Base-by-base conservation (phyloP, 2,888 invertebrate species). In the Dione juno region DNA sequence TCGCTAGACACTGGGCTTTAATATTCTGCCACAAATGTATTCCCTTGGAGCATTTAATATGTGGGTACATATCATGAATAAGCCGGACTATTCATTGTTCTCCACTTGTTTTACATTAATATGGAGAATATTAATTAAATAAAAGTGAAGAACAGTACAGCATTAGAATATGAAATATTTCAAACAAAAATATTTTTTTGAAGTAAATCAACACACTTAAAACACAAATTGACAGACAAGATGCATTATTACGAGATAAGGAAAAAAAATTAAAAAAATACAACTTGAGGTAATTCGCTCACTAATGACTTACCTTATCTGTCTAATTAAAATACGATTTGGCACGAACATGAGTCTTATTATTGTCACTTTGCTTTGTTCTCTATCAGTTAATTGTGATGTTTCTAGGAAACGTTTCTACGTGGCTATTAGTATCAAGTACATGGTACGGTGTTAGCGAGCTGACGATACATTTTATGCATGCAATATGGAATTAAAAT, bases 241-340 rank as follows among this genome's bases (percentile, higher is more conserved):
- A 90, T 88, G 82, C 79, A 84, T 82, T 86, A 89, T 87, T 86
- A 86, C 77, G 78, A 88, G 90, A 92, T 90, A 91, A 90, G 83
- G 79, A 88, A 87, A 88, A 84, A 88, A 84, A 85, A 87, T 87
- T 88, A 87, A 88, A 89, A 89, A 88, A 87, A 87, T 87, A 89
- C 84, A 83, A 82, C 82, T 83, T 81, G 77, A 84, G 84, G 88
- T 85, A 92, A 92, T 91, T 90, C 90, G 84, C 89, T 82, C 84
- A 86, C 89, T 90, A 92, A 92, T 89, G 90, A 83, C 84, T 72
- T 78, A 77, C 80, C 88, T 89, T 91, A 90, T 91, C 90, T 88
- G 74, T 72, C 86, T 91, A 92, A 92, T 92, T 92, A 92, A 92
- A 92, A 91, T 86, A 85, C 90, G 87, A 92, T 92, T 92, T 92